Conservation (phyloP, 2,113 vertebrate species). For the Tautogolabrus adspersus region DNA sequence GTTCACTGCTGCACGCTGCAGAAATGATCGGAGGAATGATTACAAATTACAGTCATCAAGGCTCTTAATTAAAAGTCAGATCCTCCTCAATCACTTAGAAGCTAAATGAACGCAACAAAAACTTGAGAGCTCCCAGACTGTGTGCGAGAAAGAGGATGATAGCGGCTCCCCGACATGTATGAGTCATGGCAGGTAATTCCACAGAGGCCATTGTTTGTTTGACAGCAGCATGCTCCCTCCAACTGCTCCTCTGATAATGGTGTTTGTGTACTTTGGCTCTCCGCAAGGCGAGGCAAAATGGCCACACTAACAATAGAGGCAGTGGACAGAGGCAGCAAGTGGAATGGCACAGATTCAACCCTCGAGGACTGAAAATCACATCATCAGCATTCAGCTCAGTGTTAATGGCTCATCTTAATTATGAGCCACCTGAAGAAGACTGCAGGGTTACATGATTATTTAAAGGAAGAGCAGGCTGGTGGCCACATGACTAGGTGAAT, state of each 20-base stretch:
- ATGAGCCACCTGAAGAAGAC: not conserved
- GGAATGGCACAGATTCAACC: slow-evolving; percentile 32
- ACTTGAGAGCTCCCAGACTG: slow-evolving; percentile 24
- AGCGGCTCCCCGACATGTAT: slow-evolving; percentile 38
- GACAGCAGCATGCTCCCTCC: slow-evolving; percentile 54
- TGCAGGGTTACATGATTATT: not conserved
- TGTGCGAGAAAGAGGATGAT: slow-evolving; percentile 15
- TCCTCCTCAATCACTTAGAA: slow-evolving; percentile 43
- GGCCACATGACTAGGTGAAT: not conserved
- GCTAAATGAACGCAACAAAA: slow-evolving; percentile 42
- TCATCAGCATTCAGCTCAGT: not conserved
- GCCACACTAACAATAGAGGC: slow-evolving; percentile 45
- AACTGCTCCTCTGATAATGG: slow-evolving; percentile 62
- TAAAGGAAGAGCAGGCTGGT: not conserved
- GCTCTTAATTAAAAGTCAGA: slow-evolving; percentile 48
- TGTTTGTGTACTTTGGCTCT: slow-evolving; percentile 69
- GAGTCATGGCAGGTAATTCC: slow-evolving; percentile 72
- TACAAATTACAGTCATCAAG: slow-evolving; percentile 64
- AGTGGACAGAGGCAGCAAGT: slow-evolving; percentile 12
- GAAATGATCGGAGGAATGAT: slow-evolving; percentile 57
- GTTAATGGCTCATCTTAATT: slow-evolving; percentile 14
- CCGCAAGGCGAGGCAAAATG: slow-evolving; percentile 45
- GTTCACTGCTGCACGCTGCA: slow-evolving; percentile 31
- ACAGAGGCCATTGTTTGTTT: slow-evolving; percentile 62
- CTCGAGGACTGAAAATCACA: not conserved